phyloP scores from a whole-genome alignment of 1,140 invertebrate species.

The Drosophila micromelanica region DNA sequence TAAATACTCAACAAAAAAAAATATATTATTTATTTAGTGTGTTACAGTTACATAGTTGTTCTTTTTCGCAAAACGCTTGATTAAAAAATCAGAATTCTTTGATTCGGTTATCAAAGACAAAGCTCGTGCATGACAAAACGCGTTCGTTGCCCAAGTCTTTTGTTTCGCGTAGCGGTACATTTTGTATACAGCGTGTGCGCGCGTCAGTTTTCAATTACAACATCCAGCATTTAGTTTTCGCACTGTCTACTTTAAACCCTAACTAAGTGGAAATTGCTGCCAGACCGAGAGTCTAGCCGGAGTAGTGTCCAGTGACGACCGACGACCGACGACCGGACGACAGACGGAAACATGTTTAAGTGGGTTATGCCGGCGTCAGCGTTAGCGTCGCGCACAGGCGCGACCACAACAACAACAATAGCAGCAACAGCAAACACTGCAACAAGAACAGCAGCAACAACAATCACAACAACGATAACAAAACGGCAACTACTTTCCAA shows the following conservation, averaged over 20 bases:
- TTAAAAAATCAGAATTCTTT: conserved; percentile 4
- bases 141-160: conserved; percentile 74
- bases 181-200: conserved; percentile 12
- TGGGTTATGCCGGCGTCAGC: conserved; percentile 77
- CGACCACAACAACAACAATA: conserved; percentile 49
- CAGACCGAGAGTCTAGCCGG: conserved; percentile 55
- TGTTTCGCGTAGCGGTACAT: conserved; percentile 51
- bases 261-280: conserved; percentile 40
- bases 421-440: conserved; percentile 29
- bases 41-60: conserved; percentile 22
- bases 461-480: conserved; percentile 35
- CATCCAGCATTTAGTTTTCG: conserved; percentile 48
- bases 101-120: conserved; percentile 29
- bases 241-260: conserved; percentile 42
- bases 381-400: conserved; percentile 55
- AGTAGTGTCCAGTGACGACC: conserved; percentile 34
- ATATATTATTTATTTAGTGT: conserved; percentile 12
- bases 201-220: conserved; percentile 46
- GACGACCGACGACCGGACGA: conserved; percentile 8
- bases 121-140: conserved; percentile 40
- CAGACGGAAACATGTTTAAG: conserved; percentile 75
- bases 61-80: not conserved
- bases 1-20: conserved; percentile 26
- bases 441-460: conserved; percentile 31
- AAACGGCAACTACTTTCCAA: conserved; percentile 73